These are phyloP conservation scores for Sweltsa coloradensis DNA, from an alignment of 1,140 invertebrate genomes.

Conservation along the genomic window DNA sequence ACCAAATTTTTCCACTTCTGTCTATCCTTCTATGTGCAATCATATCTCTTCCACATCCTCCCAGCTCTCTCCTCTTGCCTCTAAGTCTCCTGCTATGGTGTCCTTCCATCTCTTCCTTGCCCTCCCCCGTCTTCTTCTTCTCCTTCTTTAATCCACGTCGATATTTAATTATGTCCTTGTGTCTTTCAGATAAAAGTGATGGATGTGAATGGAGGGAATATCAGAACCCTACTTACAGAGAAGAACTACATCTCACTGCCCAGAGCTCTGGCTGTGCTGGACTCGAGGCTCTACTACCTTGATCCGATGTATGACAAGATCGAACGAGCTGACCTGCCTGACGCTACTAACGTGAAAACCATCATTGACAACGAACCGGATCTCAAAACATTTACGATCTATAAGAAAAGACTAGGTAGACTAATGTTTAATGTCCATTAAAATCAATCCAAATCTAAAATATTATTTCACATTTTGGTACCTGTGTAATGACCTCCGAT, in stretches of 20 bases:
- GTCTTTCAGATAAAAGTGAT: constrained; percentile 48
- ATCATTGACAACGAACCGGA: constrained; percentile 78
- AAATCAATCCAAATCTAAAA: no score
- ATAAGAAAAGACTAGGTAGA: constrained; percentile 48
- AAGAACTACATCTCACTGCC: constrained; percentile 59
- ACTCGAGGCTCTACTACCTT: constrained; percentile 74
- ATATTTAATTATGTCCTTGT: constrained; percentile 11
- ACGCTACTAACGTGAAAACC: constrained; percentile 59
- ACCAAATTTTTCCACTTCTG: no score
- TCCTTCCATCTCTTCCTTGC: no score
- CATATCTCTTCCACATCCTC: no score
- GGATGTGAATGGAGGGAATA: constrained; percentile 59
- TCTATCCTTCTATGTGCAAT: no score
- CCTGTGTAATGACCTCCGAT: no score
- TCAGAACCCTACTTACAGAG: constrained; percentile 52
- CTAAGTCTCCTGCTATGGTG: no score
- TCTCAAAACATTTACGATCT: constrained; percentile 79
- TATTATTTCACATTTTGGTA: no score
- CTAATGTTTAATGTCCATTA: no score
- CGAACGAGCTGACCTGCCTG: constrained; percentile 71
- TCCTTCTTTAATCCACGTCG: no score
- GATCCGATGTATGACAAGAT: constrained; percentile 86
- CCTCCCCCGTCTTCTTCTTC: no score
- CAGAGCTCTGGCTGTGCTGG: constrained; percentile 70
- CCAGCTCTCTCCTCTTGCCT: no score